phyloP scores from a whole-genome alignment of 2,113 vertebrate species.

The Nanorana parkeri region DNA sequence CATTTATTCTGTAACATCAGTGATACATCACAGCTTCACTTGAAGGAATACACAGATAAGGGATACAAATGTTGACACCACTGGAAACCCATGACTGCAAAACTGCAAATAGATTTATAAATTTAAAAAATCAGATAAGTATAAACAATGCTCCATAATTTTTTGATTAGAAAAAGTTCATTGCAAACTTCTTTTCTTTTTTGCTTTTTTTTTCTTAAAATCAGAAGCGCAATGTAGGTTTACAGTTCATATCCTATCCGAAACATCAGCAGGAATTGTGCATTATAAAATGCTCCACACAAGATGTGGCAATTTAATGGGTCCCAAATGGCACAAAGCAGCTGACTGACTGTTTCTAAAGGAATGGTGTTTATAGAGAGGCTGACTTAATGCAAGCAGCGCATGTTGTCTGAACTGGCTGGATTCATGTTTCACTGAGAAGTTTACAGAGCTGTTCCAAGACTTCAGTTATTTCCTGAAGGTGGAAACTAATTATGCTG shows the following conservation, averaged over 20 bases:
- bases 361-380: conserved; percentile 55
- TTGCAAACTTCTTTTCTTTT: too few relatives aligned
- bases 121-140: too few relatives aligned
- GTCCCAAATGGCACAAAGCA: conserved; percentile 29
- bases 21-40: too few relatives aligned
- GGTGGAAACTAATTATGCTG: conserved; percentile 40
- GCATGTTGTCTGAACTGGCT: conserved; percentile 33
- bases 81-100: too few relatives aligned
- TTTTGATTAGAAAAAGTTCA: too few relatives aligned
- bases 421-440: conserved; percentile 50
- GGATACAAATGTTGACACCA: too few relatives aligned
- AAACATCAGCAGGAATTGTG: conserved; percentile 8
- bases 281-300: background rate
- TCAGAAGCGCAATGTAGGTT: background rate
- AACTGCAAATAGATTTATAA: too few relatives aligned
- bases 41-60: too few relatives aligned
- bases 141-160: too few relatives aligned
- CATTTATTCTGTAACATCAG: too few relatives aligned
- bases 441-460: conserved; percentile 51
- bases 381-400: conserved; percentile 27
- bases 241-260: background rate
- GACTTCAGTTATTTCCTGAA: conserved; percentile 44
- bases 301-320: conserved; percentile 55
- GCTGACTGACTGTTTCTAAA: conserved; percentile 50
- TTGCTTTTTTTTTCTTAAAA: too few relatives aligned